A percentile compares a stretch with the other conserved stretches of the same genome.
Evolutionary conservation across 2,797 vertebrate species (phyloP).

Genomic region (Argya squamiceps): DNA sequence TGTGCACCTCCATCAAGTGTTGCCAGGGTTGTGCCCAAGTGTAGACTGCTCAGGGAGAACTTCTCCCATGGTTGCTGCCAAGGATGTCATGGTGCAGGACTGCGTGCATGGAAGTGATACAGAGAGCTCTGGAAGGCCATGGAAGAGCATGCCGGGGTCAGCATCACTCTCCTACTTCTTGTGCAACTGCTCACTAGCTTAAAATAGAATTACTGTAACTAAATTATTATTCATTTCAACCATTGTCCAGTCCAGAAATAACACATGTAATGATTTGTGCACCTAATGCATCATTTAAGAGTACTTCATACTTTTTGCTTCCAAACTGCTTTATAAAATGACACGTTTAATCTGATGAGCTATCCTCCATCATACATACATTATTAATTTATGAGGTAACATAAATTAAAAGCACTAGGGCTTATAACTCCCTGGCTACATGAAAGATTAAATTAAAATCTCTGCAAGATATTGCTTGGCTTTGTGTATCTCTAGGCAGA

Average conservation of each 20-base stretch:
- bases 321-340: constrained; percentile 23
- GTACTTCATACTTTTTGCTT: constrained; percentile 3
- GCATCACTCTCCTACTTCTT: neutral
- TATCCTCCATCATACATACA: neutral
- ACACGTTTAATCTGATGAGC: constrained; percentile 47
- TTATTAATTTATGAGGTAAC: constrained; percentile 67
- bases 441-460: constrained; percentile 14
- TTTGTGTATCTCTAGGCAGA: neutral
- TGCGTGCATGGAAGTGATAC: fast-evolving
- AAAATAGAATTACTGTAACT: constrained; percentile 64
- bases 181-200: neutral
- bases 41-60: neutral
- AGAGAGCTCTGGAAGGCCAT: neutral
- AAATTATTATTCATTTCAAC: constrained; percentile 22
- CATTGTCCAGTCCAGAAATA: constrained; percentile 48
- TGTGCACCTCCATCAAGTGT: neutral
- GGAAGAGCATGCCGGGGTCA: neutral
- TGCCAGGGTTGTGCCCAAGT: neutral
- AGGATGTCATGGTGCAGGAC: fast-evolving
- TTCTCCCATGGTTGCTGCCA: neutral
- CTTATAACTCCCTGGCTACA: constrained; percentile 34
- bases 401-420: constrained; percentile 67
- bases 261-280: constrained; percentile 25
- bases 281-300: constrained; percentile 24
- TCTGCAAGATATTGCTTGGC: neutral